Base-by-base conservation (phyloP, 2,888 invertebrate species). In the Cantharis rufa region DNA sequence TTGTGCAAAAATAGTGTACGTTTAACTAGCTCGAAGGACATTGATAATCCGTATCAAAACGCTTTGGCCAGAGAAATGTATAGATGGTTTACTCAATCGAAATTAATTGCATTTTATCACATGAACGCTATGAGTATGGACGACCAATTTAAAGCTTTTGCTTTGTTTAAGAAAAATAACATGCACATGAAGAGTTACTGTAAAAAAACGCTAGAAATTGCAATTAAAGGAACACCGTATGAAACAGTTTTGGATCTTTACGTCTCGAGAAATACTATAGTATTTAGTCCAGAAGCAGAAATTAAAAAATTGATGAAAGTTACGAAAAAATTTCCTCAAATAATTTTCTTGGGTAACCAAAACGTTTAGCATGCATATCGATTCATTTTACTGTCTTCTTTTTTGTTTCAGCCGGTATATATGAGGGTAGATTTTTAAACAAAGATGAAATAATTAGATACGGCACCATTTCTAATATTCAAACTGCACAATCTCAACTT, bases 1-100 rank as follows among this genome's bases (percentile, higher is more conserved):
- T 85, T 91, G 15, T 95, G 94, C 83, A 88, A 88, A 69, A 87
- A 89, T 82, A 70, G 76, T 66, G 77, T 81, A 18, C 76, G 80
- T 18, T 76, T 76, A 2, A n/a, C n/a, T 62, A 70, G 75, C 9
- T 80, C 81, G 15, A 78, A 83, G n/a, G 86, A 89, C 72, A 84
- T 89, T 4, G 91, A 92, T 18, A 94, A 94, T 86, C 94, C 94
- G 0, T 94, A 94, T 84, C 92, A 94, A 86, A 88, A 89, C 76
- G 93, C 96, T 69, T 88, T 95, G 75, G 94, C 94, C 0, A 91
- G 90, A 70, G 95, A 96, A 87, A 90, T 93, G 76, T 88, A 91
- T 1, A 90, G 93, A 82, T 92, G 93, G 92, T 92, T 95, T 82
- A 90, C 92, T 71, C 91, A 91, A 71, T 94, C 95, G 0, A 91